Conservation (phyloP, 2,888 invertebrate genomes). For the Arge pagana region DNA sequence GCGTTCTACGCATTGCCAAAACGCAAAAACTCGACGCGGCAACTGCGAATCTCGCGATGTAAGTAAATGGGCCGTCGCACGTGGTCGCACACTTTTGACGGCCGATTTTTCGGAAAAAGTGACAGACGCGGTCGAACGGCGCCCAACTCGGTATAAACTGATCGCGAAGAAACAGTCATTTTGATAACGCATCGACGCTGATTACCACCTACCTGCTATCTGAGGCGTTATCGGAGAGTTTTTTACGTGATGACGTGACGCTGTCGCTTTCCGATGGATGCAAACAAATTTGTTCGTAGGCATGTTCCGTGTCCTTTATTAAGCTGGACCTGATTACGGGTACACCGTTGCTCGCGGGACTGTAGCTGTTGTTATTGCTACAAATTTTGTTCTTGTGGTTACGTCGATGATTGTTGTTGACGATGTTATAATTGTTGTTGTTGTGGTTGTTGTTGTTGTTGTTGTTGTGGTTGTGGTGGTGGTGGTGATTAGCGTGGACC, state of each 20-base stretch:
- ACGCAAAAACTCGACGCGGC: too few relatives aligned
- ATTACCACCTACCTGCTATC: slow-evolving; percentile 45
- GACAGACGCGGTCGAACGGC: too few relatives aligned
- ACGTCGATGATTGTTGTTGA: slow-evolving; percentile 24
- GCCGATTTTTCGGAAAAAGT: too few relatives aligned
- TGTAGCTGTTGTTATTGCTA: slow-evolving; percentile 45
- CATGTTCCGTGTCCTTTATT: slow-evolving; percentile 50
- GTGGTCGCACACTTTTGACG: too few relatives aligned
- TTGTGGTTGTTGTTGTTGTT: slow-evolving; percentile 46
- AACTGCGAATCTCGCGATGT: too few relatives aligned
- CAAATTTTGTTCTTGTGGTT: slow-evolving; percentile 45
- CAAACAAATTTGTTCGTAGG: slow-evolving; percentile 55
- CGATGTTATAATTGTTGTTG: slow-evolving; percentile 42
- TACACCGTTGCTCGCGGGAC: slow-evolving; percentile 46
- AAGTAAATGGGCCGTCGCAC: too few relatives aligned
- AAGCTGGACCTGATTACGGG: slow-evolving; percentile 44
- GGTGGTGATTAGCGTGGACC: slow-evolving; percentile 71
- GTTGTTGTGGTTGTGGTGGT: slow-evolving; percentile 48
- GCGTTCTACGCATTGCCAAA: too few relatives aligned
- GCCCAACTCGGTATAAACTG: too few relatives aligned
- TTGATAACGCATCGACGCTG: too few relatives aligned
- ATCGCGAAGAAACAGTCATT: too few relatives aligned
- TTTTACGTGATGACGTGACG: slow-evolving; percentile 42
- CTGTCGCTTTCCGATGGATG: slow-evolving; percentile 46
- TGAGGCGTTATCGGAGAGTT: slow-evolving; percentile 43